These are phyloP conservation scores for Scaptomyza hsui DNA, from an alignment of 1,140 invertebrate genomes.

Conservation along the genomic window DNA sequence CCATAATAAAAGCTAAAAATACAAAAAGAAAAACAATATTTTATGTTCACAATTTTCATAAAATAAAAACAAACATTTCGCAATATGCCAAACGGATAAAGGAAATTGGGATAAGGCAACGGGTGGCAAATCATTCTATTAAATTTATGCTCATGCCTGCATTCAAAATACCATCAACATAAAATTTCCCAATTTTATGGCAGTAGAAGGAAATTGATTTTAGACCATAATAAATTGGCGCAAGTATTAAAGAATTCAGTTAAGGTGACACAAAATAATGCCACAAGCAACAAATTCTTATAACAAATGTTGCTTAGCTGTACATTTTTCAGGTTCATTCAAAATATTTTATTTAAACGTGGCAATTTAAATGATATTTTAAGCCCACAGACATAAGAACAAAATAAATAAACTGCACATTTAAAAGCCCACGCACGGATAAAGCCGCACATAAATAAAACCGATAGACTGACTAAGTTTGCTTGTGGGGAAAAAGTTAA, in stretches of 20 bases:
- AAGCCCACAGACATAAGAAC: constrained; percentile 16
- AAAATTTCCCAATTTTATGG: constrained; percentile 14
- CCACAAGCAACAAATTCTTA: background rate
- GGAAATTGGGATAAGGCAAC: constrained; percentile 16
- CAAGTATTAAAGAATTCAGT: background rate
- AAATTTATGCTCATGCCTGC: constrained; percentile 15
- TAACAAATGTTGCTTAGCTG: background rate
- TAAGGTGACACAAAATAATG: constrained; percentile 7
- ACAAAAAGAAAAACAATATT: constrained; percentile 5
- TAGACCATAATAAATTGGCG: constrained; percentile 17
- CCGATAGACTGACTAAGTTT: constrained; percentile 5
- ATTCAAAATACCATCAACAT: constrained; percentile 22
- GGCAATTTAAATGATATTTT: constrained; percentile 24
- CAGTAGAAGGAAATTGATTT: constrained; percentile 26
- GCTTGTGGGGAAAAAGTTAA: background rate
- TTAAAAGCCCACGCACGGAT: constrained; percentile 19
- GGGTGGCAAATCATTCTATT: constrained; percentile 42
- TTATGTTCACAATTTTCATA: constrained; percentile 17
- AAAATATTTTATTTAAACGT: constrained; percentile 4
- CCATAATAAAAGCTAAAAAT: constrained; percentile 37
- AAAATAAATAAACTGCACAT: constrained; percentile 31
- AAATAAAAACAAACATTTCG: constrained; percentile 35
- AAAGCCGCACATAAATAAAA: constrained; percentile 29
- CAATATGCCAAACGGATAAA: constrained; percentile 18
- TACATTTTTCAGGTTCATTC: constrained; percentile 8